Percentiles rank a stretch among this genome's conserved stretches.
Evolutionary conservation across 2,797 vertebrate species (phyloP).

Genomic region (Parauchenoglanis ngamensis): DNA sequence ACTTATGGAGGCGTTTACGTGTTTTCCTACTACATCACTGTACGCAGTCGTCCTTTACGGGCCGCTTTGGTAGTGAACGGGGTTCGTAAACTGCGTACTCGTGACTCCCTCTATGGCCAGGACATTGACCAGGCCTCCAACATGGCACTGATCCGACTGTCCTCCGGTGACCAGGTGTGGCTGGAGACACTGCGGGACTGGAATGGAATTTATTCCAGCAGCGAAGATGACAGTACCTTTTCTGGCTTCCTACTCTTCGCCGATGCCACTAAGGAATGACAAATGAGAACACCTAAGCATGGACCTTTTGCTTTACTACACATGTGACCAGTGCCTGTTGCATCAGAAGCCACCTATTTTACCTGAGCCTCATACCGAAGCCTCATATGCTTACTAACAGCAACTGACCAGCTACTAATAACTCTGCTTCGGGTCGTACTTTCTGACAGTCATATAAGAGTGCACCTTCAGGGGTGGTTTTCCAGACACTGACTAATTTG

Average conservation of each 20-base stretch:
- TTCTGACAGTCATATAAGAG: constrained; percentile 18
- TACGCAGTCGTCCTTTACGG: constrained; percentile 85
- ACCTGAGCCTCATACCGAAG: constrained; percentile 30
- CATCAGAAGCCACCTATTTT: constrained; percentile 32
- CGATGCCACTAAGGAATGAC: constrained; percentile 57
- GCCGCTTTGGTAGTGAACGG: constrained; percentile 85
- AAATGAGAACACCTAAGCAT: background rate
- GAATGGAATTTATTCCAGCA: constrained; percentile 90
- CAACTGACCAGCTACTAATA: constrained; percentile 47
- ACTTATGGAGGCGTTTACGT: constrained; percentile 85
- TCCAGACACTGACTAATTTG: constrained; percentile 22
- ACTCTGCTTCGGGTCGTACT: constrained; percentile 19
- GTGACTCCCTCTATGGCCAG: constrained; percentile 91
- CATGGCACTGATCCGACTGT: constrained; percentile 82
- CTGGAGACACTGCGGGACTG: constrained; percentile 90
- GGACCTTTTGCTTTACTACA: background rate
- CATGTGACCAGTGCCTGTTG: constrained; percentile 24
- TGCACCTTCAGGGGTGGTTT: constrained; percentile 38
- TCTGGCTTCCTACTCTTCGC: constrained; percentile 90
- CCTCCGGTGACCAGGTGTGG: constrained; percentile 89
- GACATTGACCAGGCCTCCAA: constrained; percentile 94
- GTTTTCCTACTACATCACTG: constrained; percentile 90
- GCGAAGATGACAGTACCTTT: constrained; percentile 92
- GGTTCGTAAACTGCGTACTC: constrained; percentile 79
- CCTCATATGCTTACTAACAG: constrained; percentile 41